Conservation (phyloP, 2,888 invertebrate species). For the Chrysina gloriosa region DNA sequence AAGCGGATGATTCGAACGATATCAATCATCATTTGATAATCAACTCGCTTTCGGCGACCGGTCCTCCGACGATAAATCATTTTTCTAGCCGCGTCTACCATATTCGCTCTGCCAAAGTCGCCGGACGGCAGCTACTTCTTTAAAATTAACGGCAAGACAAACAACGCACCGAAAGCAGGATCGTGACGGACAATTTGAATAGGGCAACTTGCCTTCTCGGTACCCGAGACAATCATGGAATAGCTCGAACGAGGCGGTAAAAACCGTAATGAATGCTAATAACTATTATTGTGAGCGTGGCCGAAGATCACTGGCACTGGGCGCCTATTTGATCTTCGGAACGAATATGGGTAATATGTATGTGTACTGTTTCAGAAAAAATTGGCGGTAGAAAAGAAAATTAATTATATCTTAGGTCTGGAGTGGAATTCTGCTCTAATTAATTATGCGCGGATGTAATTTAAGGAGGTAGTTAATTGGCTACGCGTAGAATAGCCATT, state of each 20-base stretch:
- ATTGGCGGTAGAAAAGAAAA: too few relatives aligned
- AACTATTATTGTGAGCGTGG: background rate
- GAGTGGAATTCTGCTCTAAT: too few relatives aligned
- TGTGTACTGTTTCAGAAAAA: too few relatives aligned
- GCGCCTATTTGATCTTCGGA: too few relatives aligned
- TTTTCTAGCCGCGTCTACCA: background rate
- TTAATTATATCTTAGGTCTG: too few relatives aligned
- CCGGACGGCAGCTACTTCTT: conserved; percentile 14
- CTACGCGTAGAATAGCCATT: too few relatives aligned
- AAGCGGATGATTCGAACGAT: background rate
- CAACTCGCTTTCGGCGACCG: conserved; percentile 12
- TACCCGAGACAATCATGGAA: background rate
- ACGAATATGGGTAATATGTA: too few relatives aligned
- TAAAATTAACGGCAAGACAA: conserved; percentile 22
- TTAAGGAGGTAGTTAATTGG: too few relatives aligned
- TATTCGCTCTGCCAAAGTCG: background rate
- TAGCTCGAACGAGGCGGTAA: background rate
- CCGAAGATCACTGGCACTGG: background rate
- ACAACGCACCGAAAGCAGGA: background rate
- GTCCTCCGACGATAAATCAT: background rate
- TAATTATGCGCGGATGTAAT: too few relatives aligned
- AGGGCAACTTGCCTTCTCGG: background rate
- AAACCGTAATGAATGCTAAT: conserved; percentile 1
- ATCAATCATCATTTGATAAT: conserved; percentile 22
- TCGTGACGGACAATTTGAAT: conserved; percentile 17